A percentile compares a stretch with the other conserved stretches of the same genome.
These are phyloP conservation scores for Helicolenus hilgendorfi DNA, from an alignment of 2,797 vertebrate species.

Conservation along the genomic window DNA sequence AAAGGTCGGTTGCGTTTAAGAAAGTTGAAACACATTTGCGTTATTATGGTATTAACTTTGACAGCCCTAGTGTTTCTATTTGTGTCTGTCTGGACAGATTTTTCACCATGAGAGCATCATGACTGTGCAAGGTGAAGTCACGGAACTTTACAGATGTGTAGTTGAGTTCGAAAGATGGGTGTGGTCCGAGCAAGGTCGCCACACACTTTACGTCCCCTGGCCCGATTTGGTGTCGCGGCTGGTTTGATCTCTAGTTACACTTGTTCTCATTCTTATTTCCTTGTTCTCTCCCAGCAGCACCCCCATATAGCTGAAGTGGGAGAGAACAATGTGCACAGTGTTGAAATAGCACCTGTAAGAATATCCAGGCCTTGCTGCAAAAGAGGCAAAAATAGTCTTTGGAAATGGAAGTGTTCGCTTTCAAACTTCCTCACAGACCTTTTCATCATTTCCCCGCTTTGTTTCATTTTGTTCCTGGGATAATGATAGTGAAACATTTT, in stretches of 20 bases:
- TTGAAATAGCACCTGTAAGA: constrained; percentile 32
- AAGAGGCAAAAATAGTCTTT: constrained; percentile 20
- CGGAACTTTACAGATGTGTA: too few relatives aligned
- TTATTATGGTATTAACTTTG: too few relatives aligned
- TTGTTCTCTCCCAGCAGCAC: neutral
- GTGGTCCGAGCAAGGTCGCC: neutral
- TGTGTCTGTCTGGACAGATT: neutral
- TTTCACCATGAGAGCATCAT: neutral
- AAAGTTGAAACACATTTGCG: too few relatives aligned
- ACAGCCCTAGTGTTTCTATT: neutral
- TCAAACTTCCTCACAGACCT: neutral
- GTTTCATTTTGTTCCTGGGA: constrained; percentile 24
- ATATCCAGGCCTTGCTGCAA: constrained; percentile 26
- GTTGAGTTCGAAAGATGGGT: too few relatives aligned
- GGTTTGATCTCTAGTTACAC: neutral
- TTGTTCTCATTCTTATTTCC: neutral
- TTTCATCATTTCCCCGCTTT: constrained; percentile 9
- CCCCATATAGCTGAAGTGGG: neutral
- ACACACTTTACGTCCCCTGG: neutral
- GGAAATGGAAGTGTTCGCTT: neutral
- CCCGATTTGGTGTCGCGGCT: neutral
- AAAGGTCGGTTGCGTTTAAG: too few relatives aligned
- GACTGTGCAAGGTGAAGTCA: neutral
- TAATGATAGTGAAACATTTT: neutral
- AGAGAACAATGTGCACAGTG: neutral